Base-by-base conservation (phyloP, 2,797 vertebrate genomes). In the Podargus strigoides region DNA sequence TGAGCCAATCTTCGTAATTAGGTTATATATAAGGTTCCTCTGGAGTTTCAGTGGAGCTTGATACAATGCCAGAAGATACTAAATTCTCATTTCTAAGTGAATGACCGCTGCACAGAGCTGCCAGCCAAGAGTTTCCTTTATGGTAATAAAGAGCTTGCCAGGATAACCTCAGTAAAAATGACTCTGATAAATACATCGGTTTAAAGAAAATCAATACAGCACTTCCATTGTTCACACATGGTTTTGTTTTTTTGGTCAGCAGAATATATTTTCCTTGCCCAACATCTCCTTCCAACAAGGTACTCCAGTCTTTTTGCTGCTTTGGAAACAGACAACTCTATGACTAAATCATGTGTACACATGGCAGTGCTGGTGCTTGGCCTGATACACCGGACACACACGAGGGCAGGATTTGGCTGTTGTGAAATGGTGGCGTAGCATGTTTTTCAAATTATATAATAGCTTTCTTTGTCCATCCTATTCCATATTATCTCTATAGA, bases 41-140 rank as follows among this genome's bases (percentile, higher is more conserved):
- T 85, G 21, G n/a, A 80, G 58, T 62, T 77, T 93, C 86, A 87
- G 49, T n/a, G 28, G 58, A 36, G 42, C 24, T 85, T 85, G 82
- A 86, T 52, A 30, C 21, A 10, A 64, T 34, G 92, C 93, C 93
- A 94, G 85, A 67, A 94, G 84, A 84, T 36, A 93, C 63, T 87
- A 93, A 96, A 94, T 70, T 78, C 80, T 95, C 59, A 89, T 94
- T 92, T 90, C 67, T 87, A 88, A 87, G 44, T 68, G 87, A 92
- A 90, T 90, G 88, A 95, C 91, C 70, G 7, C 72, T 44, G 26
- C 17, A 7, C 9, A 86, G 64, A 82, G 20, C 66, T 94, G 84
- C 91, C 91, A 96, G 66, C 56, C 5, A 0, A 74, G 85, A 75
- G 23, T 73, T 94, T 96, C 41, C 47, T 92, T 78, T 83, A 75